Conservation (phyloP, 2,113 vertebrate species). For the Hypomesus transpacificus region DNA sequence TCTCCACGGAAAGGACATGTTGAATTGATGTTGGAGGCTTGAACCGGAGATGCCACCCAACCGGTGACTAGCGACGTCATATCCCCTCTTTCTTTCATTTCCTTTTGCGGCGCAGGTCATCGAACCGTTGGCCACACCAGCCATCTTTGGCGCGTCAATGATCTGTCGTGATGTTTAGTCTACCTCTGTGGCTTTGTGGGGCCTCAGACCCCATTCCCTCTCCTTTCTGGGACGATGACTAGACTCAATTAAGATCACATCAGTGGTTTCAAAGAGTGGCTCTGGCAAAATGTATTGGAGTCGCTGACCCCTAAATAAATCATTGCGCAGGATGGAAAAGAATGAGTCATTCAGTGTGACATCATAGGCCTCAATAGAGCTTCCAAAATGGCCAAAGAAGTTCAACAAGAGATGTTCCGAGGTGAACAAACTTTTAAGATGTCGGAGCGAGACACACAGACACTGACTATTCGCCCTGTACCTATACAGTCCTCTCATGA, state of each 20-base stretch:
- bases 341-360: conserved; percentile 33
- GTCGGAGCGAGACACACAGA: neutral
- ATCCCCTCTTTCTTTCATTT: conserved; percentile 3
- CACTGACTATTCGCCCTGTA: neutral
- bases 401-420: neutral
- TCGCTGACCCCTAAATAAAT: conserved; percentile 58
- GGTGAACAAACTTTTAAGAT: neutral
- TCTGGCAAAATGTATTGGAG: conserved; percentile 50
- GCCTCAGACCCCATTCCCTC: neutral
- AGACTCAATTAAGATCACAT: conserved; percentile 68
- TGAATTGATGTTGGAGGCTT: neutral
- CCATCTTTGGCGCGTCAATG: conserved; percentile 21
- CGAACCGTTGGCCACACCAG: neutral
- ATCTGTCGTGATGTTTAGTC: conserved; percentile 33
- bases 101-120: conserved; percentile 20
- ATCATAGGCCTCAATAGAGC: conserved; percentile 29
- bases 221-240: conserved; percentile 33
- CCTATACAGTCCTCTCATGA: too few relatives aligned
- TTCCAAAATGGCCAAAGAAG: conserved; percentile 13
- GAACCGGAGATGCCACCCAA: neutral
- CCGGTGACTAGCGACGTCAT: neutral
- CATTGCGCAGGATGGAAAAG: conserved; percentile 29
- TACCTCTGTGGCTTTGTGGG: conserved; percentile 21
- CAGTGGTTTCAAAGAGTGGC: conserved; percentile 42
- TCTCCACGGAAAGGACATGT: neutral